Conservation (phyloP, 2,797 vertebrate genomes). For the Aldrovandia affinis region DNA sequence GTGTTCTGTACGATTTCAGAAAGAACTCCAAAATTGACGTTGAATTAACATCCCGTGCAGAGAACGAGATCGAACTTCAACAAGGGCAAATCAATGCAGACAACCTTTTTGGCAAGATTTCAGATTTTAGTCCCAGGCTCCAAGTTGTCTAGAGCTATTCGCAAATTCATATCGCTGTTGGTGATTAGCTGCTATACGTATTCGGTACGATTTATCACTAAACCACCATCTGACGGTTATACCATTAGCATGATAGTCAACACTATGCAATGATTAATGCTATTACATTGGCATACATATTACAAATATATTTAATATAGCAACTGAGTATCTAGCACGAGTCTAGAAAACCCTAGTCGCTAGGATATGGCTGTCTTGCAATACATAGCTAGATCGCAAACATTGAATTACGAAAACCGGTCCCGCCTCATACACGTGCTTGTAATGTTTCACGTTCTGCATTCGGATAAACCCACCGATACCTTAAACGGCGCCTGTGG, state of each 20-base stretch:
- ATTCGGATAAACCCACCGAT: neutral
- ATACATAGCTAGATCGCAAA: neutral
- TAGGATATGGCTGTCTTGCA: neutral
- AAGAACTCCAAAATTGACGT: neutral
- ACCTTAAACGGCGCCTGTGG: no score
- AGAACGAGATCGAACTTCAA: neutral
- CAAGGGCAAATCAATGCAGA: neutral
- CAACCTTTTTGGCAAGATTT: neutral
- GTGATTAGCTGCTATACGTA: neutral
- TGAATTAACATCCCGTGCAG: neutral
- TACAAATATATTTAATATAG: neutral
- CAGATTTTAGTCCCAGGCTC: constrained; percentile 17
- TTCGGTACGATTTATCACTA: neutral
- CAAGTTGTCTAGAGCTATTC: constrained; percentile 9
- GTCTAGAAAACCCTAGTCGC: neutral
- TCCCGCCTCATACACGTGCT: constrained; percentile 20
- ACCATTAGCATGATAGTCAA: neutral
- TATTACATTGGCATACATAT: neutral
- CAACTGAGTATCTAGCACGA: neutral
- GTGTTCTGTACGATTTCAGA: neutral
- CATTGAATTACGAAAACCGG: constrained; percentile 11
- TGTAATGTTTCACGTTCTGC: neutral
- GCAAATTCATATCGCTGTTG: constrained; percentile 7
- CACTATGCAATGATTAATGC: neutral
- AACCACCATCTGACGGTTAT: neutral